Conservation (phyloP, 2,797 vertebrate genomes). For the Dipus sagitta region DNA sequence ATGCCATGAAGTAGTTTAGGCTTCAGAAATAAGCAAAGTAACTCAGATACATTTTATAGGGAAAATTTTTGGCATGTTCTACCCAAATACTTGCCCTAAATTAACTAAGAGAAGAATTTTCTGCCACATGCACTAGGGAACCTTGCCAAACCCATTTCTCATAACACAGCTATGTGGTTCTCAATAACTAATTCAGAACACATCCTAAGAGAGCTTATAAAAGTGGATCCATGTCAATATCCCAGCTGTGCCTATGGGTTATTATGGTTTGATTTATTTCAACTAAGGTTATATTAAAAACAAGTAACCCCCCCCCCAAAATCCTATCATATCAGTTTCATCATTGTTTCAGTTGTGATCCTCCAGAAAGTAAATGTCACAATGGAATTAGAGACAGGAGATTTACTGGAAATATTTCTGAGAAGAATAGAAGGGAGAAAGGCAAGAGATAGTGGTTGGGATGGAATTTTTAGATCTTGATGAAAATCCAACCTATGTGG, state of each 20-base stretch:
- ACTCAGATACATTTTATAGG: background rate
- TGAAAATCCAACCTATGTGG: background rate
- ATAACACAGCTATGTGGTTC: background rate
- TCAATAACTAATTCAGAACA: background rate
- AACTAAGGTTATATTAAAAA: background rate
- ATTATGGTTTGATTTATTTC: slow-evolving; percentile 45
- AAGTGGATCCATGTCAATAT: background rate
- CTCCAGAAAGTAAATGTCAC: background rate
- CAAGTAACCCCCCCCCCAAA: background rate
- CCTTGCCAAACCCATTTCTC: background rate
- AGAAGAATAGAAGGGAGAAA: background rate
- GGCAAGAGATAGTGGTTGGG: background rate
- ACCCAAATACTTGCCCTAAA: background rate
- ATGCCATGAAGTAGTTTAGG: background rate
- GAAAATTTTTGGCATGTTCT: slow-evolving; percentile 14
- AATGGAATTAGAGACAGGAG: background rate
- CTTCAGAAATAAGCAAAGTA: slow-evolving; percentile 10
- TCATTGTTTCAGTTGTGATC: background rate
- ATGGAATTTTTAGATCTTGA: background rate
- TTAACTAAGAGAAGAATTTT: slow-evolving; percentile 32
- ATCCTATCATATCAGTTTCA: background rate
- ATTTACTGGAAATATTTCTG: background rate
- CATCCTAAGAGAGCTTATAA: background rate
- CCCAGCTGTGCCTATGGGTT: background rate
- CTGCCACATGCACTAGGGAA: background rate